Percentiles rank a stretch among this genome's conserved stretches.
Conservation (phyloP, 2,888 invertebrate species). For the Drosophila infuscata region DNA sequence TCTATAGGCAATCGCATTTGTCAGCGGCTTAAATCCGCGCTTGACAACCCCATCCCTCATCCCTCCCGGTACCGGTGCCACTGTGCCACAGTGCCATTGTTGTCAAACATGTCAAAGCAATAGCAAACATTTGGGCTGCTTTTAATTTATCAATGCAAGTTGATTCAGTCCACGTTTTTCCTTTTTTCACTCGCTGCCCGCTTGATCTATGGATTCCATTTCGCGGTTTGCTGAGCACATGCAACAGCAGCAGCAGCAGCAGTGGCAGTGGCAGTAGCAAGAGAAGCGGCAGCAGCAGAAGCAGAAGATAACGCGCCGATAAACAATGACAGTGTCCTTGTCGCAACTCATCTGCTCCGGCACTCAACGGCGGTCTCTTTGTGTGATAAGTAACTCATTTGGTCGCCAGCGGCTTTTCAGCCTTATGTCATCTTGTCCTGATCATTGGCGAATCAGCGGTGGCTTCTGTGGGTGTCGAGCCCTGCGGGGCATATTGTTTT, state of each 20-base stretch:
- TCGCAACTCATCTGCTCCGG: conserved; percentile 37
- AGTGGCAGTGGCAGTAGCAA: conserved; percentile 11
- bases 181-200: conserved; percentile 22
- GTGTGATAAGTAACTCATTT: conserved; percentile 61
- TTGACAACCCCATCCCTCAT: conserved; percentile 12
- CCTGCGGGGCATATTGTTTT: conserved; percentile 30
- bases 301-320: conserved; percentile 64
- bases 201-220: conserved; percentile 77
- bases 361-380: conserved; percentile 35
- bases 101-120: conserved; percentile 83
- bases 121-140: conserved; percentile 78
- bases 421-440: conserved; percentile 32
- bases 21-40: conserved; percentile 75
- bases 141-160: conserved; percentile 79
- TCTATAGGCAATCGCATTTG: conserved; percentile 80
- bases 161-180: conserved; percentile 52
- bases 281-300: conserved; percentile 26
- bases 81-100: conserved; percentile 60
- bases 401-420: conserved; percentile 6
- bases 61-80: background rate
- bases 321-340: conserved; percentile 53
- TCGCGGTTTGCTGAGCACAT: conserved; percentile 77
- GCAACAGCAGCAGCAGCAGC: conserved; percentile 33
- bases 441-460: conserved; percentile 37
- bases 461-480: conserved; percentile 44